phyloP scores from a whole-genome alignment of 2,888 invertebrate species.

The Mythimna impura region DNA sequence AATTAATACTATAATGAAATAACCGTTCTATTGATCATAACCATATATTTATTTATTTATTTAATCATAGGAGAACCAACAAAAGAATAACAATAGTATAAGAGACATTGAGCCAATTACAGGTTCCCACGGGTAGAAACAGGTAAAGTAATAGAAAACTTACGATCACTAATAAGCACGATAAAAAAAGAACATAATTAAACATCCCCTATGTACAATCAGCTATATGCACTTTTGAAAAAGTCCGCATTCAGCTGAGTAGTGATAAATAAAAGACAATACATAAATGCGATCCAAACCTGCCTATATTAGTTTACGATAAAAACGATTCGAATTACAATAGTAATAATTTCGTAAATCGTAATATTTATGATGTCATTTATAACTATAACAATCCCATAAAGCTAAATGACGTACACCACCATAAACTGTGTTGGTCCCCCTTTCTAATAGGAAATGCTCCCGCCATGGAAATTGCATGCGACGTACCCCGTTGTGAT shows the following conservation, averaged over 20 bases:
- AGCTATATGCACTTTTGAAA: too few relatives aligned
- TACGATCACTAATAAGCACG: too few relatives aligned
- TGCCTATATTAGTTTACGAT: conserved; percentile 33
- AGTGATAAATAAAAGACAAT: conserved; percentile 8
- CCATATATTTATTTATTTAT: too few relatives aligned
- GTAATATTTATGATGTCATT: conserved; percentile 57
- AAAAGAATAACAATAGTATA: too few relatives aligned
- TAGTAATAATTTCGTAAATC: conserved; percentile 44
- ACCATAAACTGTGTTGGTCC: conserved; percentile 35
- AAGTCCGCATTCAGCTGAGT: too few relatives aligned
- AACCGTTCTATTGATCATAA: conserved; percentile 1
- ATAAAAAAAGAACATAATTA: too few relatives aligned
- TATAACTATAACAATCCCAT: conserved; percentile 49
- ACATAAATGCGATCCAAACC: conserved; percentile 27
- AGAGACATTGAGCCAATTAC: too few relatives aligned
- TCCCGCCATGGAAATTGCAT: conserved; percentile 63
- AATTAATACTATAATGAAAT: conserved; percentile 7
- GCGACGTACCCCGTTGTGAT: conserved; percentile 42
- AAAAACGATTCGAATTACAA: conserved; percentile 41
- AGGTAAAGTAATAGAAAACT: too few relatives aligned
- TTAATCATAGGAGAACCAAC: too few relatives aligned
- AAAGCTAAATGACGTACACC: conserved; percentile 47
- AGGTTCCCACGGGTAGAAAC: too few relatives aligned
- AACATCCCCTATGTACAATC: too few relatives aligned
- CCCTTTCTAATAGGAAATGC: conserved; percentile 56